Base-by-base conservation (phyloP, 2,797 vertebrate species). In the Pampus argenteus region DNA sequence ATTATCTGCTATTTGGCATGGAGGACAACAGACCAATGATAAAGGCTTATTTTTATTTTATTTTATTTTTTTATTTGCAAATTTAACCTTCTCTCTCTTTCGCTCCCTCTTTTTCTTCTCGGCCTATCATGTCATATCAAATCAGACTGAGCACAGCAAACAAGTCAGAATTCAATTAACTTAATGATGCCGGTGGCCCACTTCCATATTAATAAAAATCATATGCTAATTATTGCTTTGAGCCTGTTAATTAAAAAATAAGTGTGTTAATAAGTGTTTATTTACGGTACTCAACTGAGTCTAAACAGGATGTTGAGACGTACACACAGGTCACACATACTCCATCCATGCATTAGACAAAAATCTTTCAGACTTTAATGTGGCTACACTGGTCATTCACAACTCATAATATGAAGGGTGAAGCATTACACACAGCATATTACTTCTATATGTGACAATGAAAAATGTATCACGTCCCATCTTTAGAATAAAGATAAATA, bases 201-300 rank as follows among this genome's bases (percentile, higher is more conserved):
- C 81, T 89, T 94, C 85, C 91, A 91, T 92, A 66, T 82, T 90
- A 87, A 91, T 90, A 91, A 74, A 92, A 91, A 78, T 34, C 62
- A 78, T 88, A 92, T 94, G 92, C 86, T 90, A 92, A 93, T 94
- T 74, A 82, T 61, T 87, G 87, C 88, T 91, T 84, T 86, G 82
- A 91, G 83, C 48, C 47, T 71, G 75, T 81, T 91, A 90, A 93
- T 92, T 92, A 91, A 88, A 90, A 86, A 77, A 44, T 81, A 81
- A 81, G 63, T 66, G 55, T 45, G 71, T 71, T 83, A 85, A 88
- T 91, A 82, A 82, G 81, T 86, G 82, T 86, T 88, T 91, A 86
- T 89, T 88, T 89, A 86, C 75, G 38, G 65, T 26, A 17, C 49
- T 75, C 23, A 29, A 18, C 54, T 60, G 22, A 68, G 52, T 68